Percentiles rank a stretch among this genome's conserved stretches.
phyloP scores from a whole-genome alignment of 2,797 vertebrate species.

The Sebastes steindachneri region DNA sequence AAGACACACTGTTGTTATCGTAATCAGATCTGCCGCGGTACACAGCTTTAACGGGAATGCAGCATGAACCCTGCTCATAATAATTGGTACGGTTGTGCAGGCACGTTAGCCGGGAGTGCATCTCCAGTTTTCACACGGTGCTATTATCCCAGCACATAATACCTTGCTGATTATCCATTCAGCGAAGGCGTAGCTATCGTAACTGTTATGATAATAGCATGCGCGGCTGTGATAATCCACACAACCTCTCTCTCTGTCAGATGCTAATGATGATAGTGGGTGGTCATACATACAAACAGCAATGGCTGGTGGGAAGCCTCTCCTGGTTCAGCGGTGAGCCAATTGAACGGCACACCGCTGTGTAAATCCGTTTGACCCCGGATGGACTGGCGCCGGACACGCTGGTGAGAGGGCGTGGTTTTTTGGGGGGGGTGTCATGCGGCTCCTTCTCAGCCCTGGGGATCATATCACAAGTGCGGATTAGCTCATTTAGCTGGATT shows the following conservation, averaged over 20 bases:
- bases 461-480: slow-evolving; percentile 51
- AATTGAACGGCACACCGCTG: slow-evolving; percentile 5
- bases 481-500: slow-evolving; percentile 61
- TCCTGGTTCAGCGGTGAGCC: slow-evolving; percentile 32
- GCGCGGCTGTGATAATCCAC: slow-evolving; percentile 70
- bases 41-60: slow-evolving; percentile 65
- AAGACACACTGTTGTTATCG: slow-evolving; percentile 63
- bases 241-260: slow-evolving; percentile 62
- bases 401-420: background rate
- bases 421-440: background rate
- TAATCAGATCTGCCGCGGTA: slow-evolving; percentile 71
- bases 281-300: slow-evolving; percentile 66
- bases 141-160: slow-evolving; percentile 80
- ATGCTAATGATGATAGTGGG: slow-evolving; percentile 79
- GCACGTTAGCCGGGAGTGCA: slow-evolving; percentile 59
- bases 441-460: background rate
- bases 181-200: slow-evolving; percentile 68
- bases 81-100: slow-evolving; percentile 64
- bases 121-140: slow-evolving; percentile 70
- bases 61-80: slow-evolving; percentile 67
- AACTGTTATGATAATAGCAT: slow-evolving; percentile 77
- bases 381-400: background rate
- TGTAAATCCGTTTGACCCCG: slow-evolving; percentile 48
- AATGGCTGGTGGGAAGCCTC: slow-evolving; percentile 39
- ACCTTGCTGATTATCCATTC: slow-evolving; percentile 82